Base-by-base conservation (phyloP, 2,888 invertebrate genomes). In the Gortyna flavago region DNA sequence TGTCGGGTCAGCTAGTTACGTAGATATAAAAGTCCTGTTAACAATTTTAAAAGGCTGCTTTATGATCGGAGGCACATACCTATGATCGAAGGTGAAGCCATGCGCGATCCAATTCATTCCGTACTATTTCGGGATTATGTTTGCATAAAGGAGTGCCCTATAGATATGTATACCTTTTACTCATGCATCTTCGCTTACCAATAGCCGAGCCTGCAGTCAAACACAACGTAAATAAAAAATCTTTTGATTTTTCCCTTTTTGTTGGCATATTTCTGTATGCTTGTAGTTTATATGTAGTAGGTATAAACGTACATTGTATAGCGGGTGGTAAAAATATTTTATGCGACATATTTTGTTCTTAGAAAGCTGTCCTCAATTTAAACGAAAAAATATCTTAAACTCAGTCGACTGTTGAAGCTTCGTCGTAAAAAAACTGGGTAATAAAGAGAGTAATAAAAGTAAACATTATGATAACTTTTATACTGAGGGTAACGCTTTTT, bases 391-490 rank as follows among this genome's bases (percentile, higher is more conserved):
- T 85, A 82, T 80, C 71, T 83, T 81, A 72, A 80, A 84, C 83
- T 76, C 83, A 79, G 84, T 71, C 73, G 71, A 62, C 77, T 82
- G 80, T 77, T 74, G 80, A 84, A 72, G 85, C 84, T 85, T 85
- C 77, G 77, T 89, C 86, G 85, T 90, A 90, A 90, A 90, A 38
- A 91, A 90, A 88, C 78, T 81, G 73, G 67, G 87, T 84, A 89
- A 89, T 90, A 90, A 92, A 91, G 86, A 86, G 81, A 72, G 86
- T 87, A 89, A 90, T 91, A 91, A 92, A 90, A 89, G 87, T 90
- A 90, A 92, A 91, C 90, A 90, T 90, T 87, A 89, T 89, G 88
- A 91, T 92, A 91, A 90, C 89, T 89, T 91, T 88, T 81, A 89
- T 81, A 89, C 88, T 82, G 89, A 72, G 82, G 84, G 81, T 88